Evolutionary conservation across 1,140 invertebrate species (phyloP).

Genomic region (Cylas formicarius): DNA sequence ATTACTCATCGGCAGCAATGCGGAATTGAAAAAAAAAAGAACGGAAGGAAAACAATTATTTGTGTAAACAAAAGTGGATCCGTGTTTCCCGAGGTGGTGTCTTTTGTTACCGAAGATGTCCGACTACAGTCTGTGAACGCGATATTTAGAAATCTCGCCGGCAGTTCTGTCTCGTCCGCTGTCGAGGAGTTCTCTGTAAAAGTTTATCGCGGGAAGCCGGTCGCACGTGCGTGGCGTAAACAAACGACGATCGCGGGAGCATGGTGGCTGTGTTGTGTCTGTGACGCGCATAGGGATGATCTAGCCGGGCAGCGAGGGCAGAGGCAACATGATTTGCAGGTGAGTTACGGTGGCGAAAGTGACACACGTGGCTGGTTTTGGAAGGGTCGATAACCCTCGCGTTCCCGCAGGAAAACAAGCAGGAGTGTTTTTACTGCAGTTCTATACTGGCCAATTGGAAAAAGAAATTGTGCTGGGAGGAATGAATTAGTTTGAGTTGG

Average conservation of each 20-base stretch:
- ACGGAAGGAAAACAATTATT: slow-evolving; percentile 15
- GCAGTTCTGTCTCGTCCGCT: slow-evolving; percentile 33
- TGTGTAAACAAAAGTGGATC: slow-evolving; percentile 19
- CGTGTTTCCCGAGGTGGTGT: slow-evolving; percentile 31
- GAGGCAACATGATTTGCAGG: slow-evolving; percentile 22
- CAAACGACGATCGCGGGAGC: slow-evolving; percentile 11
- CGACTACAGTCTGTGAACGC: slow-evolving; percentile 28
- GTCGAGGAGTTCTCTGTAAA: slow-evolving; percentile 27
- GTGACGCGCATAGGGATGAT: slow-evolving; percentile 25
- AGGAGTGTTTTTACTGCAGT: too few species aligned
- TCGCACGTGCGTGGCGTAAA: slow-evolving; percentile 24
- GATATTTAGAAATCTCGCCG: slow-evolving; percentile 28
- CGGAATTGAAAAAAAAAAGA: slow-evolving; percentile 3
- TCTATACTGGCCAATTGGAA: too few species aligned
- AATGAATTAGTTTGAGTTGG: too few species aligned
- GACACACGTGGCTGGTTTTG: slow-evolving; percentile 15
- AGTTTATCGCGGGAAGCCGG: slow-evolving; percentile 26
- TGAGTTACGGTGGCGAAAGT: slow-evolving; percentile 11
- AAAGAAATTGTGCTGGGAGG: too few species aligned
- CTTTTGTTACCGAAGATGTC: slow-evolving; percentile 38
- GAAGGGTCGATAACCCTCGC: neutral
- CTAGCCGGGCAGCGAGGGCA: slow-evolving; percentile 10
- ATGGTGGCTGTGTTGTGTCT: slow-evolving; percentile 23
- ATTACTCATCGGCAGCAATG: slow-evolving; percentile 1
- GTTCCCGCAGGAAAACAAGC: neutral